Evolutionary conservation across 2,888 invertebrate genomes (phyloP), one percentile per base, ranked within the genome.

Genomic region (Rhorus exstirpatorius): DNA sequence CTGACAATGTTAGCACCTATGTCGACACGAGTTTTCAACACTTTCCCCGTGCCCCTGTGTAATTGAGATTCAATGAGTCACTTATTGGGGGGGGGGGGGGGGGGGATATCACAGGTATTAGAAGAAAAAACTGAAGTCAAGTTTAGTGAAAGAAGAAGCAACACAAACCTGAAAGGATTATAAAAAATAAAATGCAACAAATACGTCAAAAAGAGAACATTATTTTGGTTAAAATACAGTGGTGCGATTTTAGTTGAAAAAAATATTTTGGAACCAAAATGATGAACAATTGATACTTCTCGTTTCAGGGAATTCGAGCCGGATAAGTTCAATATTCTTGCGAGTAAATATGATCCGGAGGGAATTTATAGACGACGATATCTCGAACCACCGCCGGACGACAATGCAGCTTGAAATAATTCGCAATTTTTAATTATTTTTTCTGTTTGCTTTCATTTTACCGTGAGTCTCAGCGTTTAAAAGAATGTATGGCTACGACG

Each of bases 221-320:
- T n/a, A n/a, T 46, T 46, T 46, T n/a, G 14, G 6, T 46, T 3
- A n/a, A 46, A 14, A 46, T n/a, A 0, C 14, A 1, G 21, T 2
- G 6, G 31, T 31, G 31, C 2, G 31, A 31, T 76, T 65, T 77
- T 71, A 8, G 35, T 53, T 72, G 24, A 46, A 31, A 8, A 55
- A 55, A 21, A 7, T 21, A 2, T 0, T 51, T 21, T n/a, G n/a
- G n/a, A n/a, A n/a, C n/a, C n/a, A n/a, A n/a, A n/a, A n/a, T n/a
- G n/a, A n/a, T 19, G 1, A 7, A 55, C n/a, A 51, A 61, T 60
- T 72, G 17, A 19, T 44, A 1, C 14, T 87, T 87, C n/a, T 67
- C 0, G 14, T 88, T 87, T 24, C 85, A 89, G 89, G 63, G 87
- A 89, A 71, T 87, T 87, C 44, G 86, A 87, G 74, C 83, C 87